Conservation (phyloP, 2,888 invertebrate genomes). For the Anthophora plumipes region DNA sequence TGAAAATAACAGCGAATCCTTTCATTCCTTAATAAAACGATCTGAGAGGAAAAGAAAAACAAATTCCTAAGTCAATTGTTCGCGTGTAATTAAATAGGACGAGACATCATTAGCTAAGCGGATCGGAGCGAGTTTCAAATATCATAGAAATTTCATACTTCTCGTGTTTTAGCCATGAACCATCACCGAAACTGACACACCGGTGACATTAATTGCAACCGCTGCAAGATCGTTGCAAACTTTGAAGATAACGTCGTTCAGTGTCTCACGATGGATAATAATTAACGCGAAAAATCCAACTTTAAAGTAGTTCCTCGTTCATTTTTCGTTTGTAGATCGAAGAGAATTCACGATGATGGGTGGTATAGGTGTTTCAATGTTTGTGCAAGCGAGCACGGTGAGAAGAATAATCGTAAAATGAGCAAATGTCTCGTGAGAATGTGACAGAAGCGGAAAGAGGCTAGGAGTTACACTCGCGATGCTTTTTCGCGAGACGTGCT, state of each 20-base stretch:
- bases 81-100: slow-evolving; percentile 47
- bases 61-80: slow-evolving; percentile 6
- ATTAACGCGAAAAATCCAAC: slow-evolving; percentile 26
- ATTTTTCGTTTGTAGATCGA: slow-evolving; percentile 3
- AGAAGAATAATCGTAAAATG: slow-evolving; percentile 22
- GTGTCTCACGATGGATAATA: slow-evolving; percentile 12
- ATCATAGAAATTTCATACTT: slow-evolving; percentile 46
- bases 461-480: slow-evolving; percentile 34
- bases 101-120: not conserved
- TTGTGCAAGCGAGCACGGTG: not conserved
- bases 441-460: slow-evolving; percentile 12
- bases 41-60: not conserved
- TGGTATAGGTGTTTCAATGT: not conserved
- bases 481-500: slow-evolving; percentile 40
- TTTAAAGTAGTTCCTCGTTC: not conserved
- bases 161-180: slow-evolving; percentile 14
- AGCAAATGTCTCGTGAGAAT: slow-evolving; percentile 17
- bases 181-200: not conserved
- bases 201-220: slow-evolving; percentile 50
- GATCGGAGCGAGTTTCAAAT: slow-evolving; percentile 28
- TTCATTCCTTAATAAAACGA: not conserved
- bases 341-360: not conserved
- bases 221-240: slow-evolving; percentile 34
- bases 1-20: slow-evolving; percentile 14
- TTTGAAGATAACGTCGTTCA: slow-evolving; percentile 16